Conservation (phyloP, 2,113 vertebrate species). For the Vidua macroura region DNA sequence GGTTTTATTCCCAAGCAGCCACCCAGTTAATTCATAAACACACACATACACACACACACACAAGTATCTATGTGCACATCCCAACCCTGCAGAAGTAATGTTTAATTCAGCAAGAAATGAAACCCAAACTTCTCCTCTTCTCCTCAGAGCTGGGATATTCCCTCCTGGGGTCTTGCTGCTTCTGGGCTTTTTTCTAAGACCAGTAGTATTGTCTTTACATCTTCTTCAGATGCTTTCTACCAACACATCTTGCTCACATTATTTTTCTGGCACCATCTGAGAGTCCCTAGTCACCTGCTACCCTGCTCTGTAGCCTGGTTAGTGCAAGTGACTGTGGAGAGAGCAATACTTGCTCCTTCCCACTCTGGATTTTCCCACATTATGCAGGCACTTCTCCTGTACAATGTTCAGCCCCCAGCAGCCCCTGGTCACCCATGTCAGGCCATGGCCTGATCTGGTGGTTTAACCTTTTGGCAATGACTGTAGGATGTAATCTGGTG, state of each 20-base stretch:
- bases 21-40: background rate
- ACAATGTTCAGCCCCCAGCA: background rate
- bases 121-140: background rate
- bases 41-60: background rate
- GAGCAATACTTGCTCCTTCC: background rate
- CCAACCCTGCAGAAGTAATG: background rate
- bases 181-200: background rate
- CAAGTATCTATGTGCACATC: background rate
- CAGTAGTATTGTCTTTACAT: background rate
- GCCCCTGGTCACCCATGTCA: background rate
- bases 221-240: background rate
- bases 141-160: background rate
- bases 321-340: background rate
- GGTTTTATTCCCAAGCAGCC: background rate
- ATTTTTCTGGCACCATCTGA: background rate
- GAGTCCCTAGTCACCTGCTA: background rate
- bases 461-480: background rate
- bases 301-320: background rate
- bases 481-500: background rate
- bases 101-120: background rate
- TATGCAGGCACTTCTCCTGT: background rate
- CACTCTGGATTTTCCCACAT: fast-evolving
- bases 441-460: background rate
- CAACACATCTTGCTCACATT: fast-evolving
- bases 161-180: background rate